These are phyloP conservation scores for Drosophila infuscata DNA, from an alignment of 2,888 invertebrate genomes.

Conservation along the genomic window DNA sequence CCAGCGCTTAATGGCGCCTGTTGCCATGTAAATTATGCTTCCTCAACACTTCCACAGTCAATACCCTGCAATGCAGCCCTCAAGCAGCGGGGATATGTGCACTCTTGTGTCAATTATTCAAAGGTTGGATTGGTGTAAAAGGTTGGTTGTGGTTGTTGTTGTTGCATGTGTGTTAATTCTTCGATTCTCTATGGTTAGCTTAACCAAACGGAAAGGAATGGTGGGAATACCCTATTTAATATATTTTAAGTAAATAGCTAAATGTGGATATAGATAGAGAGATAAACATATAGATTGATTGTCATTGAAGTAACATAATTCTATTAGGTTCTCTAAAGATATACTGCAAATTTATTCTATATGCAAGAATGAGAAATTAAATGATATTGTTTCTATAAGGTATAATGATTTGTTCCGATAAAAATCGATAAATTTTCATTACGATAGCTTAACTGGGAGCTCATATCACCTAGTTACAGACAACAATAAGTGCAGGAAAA, in stretches of 20 bases:
- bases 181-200: background rate
- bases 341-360: background rate
- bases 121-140: background rate
- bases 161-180: no score
- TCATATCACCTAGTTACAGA: background rate
- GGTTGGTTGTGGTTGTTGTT: background rate
- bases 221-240: background rate
- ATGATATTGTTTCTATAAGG: background rate
- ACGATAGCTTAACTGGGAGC: background rate
- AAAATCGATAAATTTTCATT: background rate
- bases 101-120: background rate
- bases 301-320: background rate
- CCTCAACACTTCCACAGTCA: slow-evolving; percentile 64
- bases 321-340: background rate
- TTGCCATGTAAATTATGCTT: slow-evolving; percentile 83
- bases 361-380: background rate
- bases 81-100: slow-evolving; percentile 2
- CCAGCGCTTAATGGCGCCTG: slow-evolving; percentile 80
- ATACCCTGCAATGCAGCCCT: slow-evolving; percentile 41
- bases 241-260: background rate
- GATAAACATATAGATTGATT: background rate
- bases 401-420: background rate
- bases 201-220: background rate
- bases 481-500: background rate
- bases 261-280: background rate